Percentiles rank a stretch among this genome's conserved stretches.
Evolutionary conservation across 2,113 vertebrate species (phyloP).

Genomic region (Corythornis madagascariensis): DNA sequence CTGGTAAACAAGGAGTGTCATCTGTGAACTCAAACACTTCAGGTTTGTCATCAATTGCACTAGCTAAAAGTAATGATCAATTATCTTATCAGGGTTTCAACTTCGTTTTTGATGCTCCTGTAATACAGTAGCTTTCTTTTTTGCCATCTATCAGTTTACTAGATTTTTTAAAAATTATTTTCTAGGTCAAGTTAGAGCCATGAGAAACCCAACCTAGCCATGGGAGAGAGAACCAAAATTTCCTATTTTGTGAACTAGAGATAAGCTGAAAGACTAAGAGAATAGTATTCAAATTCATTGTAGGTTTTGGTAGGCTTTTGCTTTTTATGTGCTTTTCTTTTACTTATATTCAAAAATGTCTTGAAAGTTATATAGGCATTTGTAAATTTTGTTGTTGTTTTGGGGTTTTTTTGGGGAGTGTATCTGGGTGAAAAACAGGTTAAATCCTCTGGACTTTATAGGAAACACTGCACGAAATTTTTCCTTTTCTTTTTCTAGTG

Average conservation of each 20-base stretch:
- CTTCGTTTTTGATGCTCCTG: neutral
- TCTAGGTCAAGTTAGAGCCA: neutral
- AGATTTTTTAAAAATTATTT: neutral
- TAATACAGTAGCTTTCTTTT: neutral
- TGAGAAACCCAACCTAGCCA: neutral
- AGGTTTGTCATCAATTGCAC: neutral
- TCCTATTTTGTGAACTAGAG: neutral
- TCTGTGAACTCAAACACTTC: neutral
- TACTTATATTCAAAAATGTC: neutral
- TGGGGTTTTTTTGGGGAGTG: neutral
- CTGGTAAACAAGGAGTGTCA: neutral
- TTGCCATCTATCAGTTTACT: neutral
- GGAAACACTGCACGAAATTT: neutral
- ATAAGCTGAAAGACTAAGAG: neutral
- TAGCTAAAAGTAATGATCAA: neutral
- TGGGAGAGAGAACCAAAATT: neutral
- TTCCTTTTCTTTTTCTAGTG: neutral
- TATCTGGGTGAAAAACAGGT: neutral
- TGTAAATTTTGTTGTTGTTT: neutral
- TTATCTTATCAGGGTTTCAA: neutral
- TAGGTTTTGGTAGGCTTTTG: neutral
- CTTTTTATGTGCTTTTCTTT: neutral
- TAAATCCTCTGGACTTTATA: neutral
- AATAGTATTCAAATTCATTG: neutral
- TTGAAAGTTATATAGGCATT: neutral